Evolutionary conservation across 1,140 invertebrate species (phyloP).

Genomic region (Saccostrea cuccullata): DNA sequence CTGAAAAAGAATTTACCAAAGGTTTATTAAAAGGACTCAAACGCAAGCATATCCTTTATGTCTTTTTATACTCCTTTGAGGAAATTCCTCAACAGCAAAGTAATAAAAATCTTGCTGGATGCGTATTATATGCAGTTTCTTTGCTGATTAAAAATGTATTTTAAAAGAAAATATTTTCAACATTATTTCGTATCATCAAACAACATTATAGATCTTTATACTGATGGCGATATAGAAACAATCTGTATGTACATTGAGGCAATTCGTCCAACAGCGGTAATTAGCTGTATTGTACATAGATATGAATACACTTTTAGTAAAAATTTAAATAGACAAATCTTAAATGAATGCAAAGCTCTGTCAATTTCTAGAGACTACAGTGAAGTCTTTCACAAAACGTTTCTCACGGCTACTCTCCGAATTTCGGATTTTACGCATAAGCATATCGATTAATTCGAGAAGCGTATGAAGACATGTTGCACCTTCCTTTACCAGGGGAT

Average conservation of each 20-base stretch:
- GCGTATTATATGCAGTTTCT: neutral
- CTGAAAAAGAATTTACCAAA: too few relatives aligned
- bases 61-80: too few relatives aligned
- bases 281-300: neutral
- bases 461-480: too few relatives aligned
- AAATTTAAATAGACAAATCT: neutral
- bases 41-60: too few relatives aligned
- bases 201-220: neutral
- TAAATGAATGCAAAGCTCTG: neutral
- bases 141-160: neutral
- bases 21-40: too few relatives aligned
- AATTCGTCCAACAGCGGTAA: neutral
- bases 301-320: neutral
- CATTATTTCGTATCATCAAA: neutral
- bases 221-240: neutral
- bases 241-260: neutral
- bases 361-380: too few relatives aligned
- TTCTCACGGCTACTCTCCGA: too few relatives aligned
- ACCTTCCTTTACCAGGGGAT: too few relatives aligned
- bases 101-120: neutral
- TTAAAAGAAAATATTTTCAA: neutral
- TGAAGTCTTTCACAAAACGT: too few relatives aligned
- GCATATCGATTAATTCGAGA: too few relatives aligned
- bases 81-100: neutral
- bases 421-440: too few relatives aligned